phyloP scores from a whole-genome alignment of 2,888 invertebrate species.

The Synanthedon andrenaeformis region DNA sequence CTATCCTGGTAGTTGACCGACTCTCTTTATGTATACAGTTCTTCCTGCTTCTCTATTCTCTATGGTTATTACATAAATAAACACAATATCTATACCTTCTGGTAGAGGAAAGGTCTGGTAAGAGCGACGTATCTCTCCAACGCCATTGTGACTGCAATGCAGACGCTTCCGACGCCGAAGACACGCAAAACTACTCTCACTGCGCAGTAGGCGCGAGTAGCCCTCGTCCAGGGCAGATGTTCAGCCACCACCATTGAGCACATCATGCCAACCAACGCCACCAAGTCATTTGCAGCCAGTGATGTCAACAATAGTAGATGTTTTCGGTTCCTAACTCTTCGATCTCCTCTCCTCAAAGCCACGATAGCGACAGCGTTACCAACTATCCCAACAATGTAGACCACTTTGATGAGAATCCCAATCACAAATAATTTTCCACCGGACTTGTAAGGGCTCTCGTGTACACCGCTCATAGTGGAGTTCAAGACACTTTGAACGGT shows the following conservation, averaged over 20 bases:
- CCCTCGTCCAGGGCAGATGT: constrained; percentile 37
- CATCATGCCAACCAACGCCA: constrained; percentile 83
- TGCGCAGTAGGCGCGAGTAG: constrained; percentile 70
- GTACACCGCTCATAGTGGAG: constrained; percentile 8
- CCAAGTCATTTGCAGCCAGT: constrained; percentile 82
- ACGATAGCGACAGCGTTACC: constrained; percentile 84
- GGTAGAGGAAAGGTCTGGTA: constrained; percentile 87
- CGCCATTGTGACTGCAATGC: constrained; percentile 91
- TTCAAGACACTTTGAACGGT: constrained; percentile 2
- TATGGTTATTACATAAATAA: too few relatives aligned
- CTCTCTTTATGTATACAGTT: too few relatives aligned
- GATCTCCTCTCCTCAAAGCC: constrained; percentile 77
- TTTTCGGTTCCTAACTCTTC: constrained; percentile 80
- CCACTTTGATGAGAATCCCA: constrained; percentile 55
- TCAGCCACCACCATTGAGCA: constrained; percentile 73
- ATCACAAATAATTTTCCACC: constrained; percentile 18
- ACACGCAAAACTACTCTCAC: constrained; percentile 80
- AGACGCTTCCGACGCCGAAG: constrained; percentile 88
- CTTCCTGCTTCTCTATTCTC: too few relatives aligned
- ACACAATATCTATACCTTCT: constrained; percentile 72
- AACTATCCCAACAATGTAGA: constrained; percentile 75
- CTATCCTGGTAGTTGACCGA: too few relatives aligned
- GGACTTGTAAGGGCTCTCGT: constrained; percentile 2
- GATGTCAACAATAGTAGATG: constrained; percentile 84
- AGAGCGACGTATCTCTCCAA: constrained; percentile 88